Evolutionary conservation across 2,113 vertebrate genomes (phyloP), one percentile per base, ranked within the genome.

Genomic region (Propithecus coquereli): DNA sequence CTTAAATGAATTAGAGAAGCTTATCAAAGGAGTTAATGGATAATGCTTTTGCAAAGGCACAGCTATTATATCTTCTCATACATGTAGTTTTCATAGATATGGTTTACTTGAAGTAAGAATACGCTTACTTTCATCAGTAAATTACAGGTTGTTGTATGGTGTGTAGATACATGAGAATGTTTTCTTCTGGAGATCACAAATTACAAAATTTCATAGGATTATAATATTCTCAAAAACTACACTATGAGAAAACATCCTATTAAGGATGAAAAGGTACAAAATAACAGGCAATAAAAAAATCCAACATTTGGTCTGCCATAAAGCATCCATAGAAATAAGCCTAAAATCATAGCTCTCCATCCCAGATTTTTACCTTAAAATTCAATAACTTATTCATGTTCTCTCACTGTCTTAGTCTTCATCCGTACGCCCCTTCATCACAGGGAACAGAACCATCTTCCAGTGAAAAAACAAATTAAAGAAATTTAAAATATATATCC

Each of bases 401-500:
- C 40, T 65, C 1, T 32, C 10, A 47, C 59, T 82, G 65, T 80
- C 43, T 84, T 57, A 45, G 32, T 83, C 27, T 94, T 91, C 11
- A 77, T 91, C 18, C 50, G 74, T 61, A 88, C 82, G 20, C 6
- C n/a, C 12, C 30, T 90, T 94, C 32, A 68, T 71, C 61, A 59
- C 10, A 91, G 23, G 14, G 1, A 65, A 65, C 5, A 71, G 65
- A 95, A 93, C 23, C 11, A 73, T 66, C 14, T 63, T 87, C 40
- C n/a, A 63, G n/a, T 8, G 30, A 50, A 76, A 95, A 89, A 57
- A 20, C 7, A n/a, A 79, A 74, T 83, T 76, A 92, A 30, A 81
- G 11, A 86, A 90, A 83, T 91, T 92, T 68, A 30, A 43, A 94
- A 94, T 50, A 90, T 94, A 16, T 66, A 47, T 90, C 50, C 94